Percentiles rank a stretch among this genome's conserved stretches.
phyloP scores from a whole-genome alignment of 92 coral and sea anemone species.

The Ricordea florida region DNA sequence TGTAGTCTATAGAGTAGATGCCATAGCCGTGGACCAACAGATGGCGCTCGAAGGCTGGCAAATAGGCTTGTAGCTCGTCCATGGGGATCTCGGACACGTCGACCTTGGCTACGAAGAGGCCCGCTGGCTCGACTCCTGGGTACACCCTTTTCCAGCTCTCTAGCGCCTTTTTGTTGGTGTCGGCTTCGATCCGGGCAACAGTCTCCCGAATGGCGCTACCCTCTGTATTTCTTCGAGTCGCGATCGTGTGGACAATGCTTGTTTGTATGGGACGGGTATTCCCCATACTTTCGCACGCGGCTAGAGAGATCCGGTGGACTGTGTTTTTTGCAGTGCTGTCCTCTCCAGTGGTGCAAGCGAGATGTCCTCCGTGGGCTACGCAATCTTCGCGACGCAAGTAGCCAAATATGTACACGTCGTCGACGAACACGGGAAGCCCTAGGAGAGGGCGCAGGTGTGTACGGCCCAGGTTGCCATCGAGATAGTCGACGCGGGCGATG shows the following conservation, averaged over 20 bases:
- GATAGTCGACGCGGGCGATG: too few species aligned
- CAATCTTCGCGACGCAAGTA: background rate
- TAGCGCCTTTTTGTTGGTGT: background rate
- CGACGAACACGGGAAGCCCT: slow-evolving; percentile 3
- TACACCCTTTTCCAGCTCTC: background rate
- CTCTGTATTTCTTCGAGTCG: background rate
- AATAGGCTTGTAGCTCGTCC: background rate
- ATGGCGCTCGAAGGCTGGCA: slow-evolving; percentile 12
- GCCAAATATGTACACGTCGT: slow-evolving; percentile 8
- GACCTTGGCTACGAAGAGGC: background rate
- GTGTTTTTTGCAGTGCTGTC: background rate
- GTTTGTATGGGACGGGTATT: background rate
- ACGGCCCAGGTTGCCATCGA: too few species aligned
- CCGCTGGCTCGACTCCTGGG: background rate
- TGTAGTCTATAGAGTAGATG: slow-evolving; percentile 26
- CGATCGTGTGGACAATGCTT: slow-evolving; percentile 20
- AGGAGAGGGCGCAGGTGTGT: background rate
- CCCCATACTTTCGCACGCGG: background rate
- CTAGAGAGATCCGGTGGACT: background rate
- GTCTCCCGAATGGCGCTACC: slow-evolving; percentile 21
- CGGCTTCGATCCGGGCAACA: background rate
- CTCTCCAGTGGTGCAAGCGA: slow-evolving; percentile 4
- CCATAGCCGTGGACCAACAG: background rate
- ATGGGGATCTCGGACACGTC: background rate
- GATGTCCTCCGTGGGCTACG: background rate